Evolutionary conservation across 2,888 invertebrate genomes (phyloP).

Genomic region (Linyphia triangularis): DNA sequence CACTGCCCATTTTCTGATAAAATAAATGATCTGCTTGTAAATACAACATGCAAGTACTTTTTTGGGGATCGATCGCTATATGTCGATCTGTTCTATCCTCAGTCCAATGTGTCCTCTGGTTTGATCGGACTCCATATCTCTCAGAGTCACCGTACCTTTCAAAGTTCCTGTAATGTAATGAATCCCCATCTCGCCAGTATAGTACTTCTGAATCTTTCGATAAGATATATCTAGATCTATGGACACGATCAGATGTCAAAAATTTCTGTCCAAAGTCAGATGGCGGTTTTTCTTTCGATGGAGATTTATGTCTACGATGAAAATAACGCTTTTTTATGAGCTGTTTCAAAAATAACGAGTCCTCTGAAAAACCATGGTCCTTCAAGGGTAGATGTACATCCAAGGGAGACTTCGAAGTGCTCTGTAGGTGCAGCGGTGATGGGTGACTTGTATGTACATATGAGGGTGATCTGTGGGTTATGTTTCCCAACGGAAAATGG

Average conservation of each 20-base stretch:
- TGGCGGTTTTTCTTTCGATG: not conserved
- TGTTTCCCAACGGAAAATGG: slow-evolving; percentile 77
- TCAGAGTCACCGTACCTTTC: slow-evolving; percentile 75
- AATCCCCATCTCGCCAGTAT: slow-evolving; percentile 76
- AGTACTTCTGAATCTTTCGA: slow-evolving; percentile 20
- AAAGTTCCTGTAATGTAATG: slow-evolving; percentile 70
- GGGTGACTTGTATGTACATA: slow-evolving; percentile 54
- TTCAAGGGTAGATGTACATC: slow-evolving; percentile 19
- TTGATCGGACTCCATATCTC: slow-evolving; percentile 76
- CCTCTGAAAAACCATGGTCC: slow-evolving; percentile 41
- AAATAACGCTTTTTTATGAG: slow-evolving; percentile 30
- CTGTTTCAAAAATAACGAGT: slow-evolving; percentile 49
- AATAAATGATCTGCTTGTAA: slow-evolving; percentile 96
- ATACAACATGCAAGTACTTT: slow-evolving; percentile 96
- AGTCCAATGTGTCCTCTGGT: slow-evolving; percentile 76
- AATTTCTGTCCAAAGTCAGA: not conserved
- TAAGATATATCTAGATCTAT: slow-evolving; percentile 21
- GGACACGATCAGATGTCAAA: slow-evolving; percentile 11
- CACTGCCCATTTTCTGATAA: slow-evolving; percentile 94
- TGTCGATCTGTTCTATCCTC: slow-evolving; percentile 76
- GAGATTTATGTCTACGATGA: slow-evolving; percentile 34
- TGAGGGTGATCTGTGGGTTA: slow-evolving; percentile 60
- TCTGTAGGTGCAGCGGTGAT: not conserved
- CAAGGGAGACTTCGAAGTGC: not conserved
- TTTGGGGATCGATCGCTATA: slow-evolving; percentile 76